Conservation (phyloP, 2,797 vertebrate genomes). For the Emys orbicularis region DNA sequence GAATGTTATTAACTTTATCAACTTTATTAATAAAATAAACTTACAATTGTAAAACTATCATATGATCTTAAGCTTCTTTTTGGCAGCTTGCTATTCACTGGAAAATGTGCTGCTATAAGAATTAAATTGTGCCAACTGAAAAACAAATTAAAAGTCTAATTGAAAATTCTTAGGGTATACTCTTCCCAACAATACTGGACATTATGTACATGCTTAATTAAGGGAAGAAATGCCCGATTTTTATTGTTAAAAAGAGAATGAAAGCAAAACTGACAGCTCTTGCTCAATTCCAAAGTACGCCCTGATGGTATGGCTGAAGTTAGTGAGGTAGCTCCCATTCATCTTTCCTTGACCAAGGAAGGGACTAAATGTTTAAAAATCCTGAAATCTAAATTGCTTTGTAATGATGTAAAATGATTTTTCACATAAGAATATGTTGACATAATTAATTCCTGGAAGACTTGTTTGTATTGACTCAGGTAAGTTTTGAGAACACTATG, state of each 20-base stretch:
- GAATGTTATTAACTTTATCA: too few relatives aligned
- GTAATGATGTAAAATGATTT: background rate
- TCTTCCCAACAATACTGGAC: background rate
- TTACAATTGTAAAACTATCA: background rate
- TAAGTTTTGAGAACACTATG: background rate
- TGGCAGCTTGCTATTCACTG: too few relatives aligned
- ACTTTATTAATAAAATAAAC: too few relatives aligned
- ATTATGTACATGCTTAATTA: background rate
- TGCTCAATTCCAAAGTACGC: background rate
- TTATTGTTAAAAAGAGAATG: background rate
- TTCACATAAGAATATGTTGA: background rate
- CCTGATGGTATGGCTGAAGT: rapidly evolving
- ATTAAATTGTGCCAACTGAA: background rate
- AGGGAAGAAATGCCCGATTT: background rate
- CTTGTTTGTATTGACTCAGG: background rate
- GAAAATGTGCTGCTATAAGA: background rate
- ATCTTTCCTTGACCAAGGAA: background rate
- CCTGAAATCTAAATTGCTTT: background rate
- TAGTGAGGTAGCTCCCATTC: background rate
- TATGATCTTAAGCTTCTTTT: background rate
- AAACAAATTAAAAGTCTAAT: background rate
- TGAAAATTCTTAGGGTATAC: background rate
- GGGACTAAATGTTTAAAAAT: background rate
- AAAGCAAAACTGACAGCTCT: background rate
- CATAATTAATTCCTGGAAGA: background rate